These are phyloP conservation scores for Seriola dumerili DNA, from an alignment of 2,113 vertebrate genomes.

Conservation along the genomic window DNA sequence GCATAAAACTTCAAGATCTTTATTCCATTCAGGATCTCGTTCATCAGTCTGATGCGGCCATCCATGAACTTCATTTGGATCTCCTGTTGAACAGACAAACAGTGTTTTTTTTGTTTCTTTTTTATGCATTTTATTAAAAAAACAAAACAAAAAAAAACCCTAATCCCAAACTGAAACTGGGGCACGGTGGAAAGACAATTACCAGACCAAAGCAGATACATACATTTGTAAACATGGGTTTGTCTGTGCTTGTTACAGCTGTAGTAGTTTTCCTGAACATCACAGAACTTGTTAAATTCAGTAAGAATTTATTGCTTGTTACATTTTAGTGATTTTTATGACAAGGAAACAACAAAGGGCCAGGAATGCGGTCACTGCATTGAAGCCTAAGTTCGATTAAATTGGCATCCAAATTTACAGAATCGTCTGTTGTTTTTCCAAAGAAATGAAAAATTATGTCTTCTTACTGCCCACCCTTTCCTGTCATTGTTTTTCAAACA, in stretches of 20 bases:
- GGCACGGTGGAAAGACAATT: slow-evolving; percentile 15
- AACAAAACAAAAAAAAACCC: background rate
- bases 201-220: slow-evolving; percentile 62
- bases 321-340: slow-evolving; percentile 73
- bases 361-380: slow-evolving; percentile 71
- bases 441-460: slow-evolving; percentile 74
- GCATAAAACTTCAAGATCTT: slow-evolving; percentile 93
- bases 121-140: slow-evolving; percentile 13
- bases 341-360: slow-evolving; percentile 75
- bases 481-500: slow-evolving; percentile 82
- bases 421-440: slow-evolving; percentile 80
- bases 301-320: slow-evolving; percentile 69
- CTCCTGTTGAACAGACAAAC: slow-evolving; percentile 84
- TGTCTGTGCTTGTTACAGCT: slow-evolving; percentile 44
- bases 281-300: slow-evolving; percentile 64
- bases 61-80: slow-evolving; percentile 94
- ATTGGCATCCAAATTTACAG: slow-evolving; percentile 68
- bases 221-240: slow-evolving; percentile 61
- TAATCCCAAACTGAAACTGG: slow-evolving; percentile 4
- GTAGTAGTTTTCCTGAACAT: slow-evolving; percentile 56
- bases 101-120: background rate
- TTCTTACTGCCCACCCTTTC: slow-evolving; percentile 77
- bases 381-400: slow-evolving; percentile 74
- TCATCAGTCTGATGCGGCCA: slow-evolving; percentile 90
- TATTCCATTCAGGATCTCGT: slow-evolving; percentile 88